Base-by-base conservation (phyloP, 2,888 invertebrate genomes). In the Sthenelais limicola region DNA sequence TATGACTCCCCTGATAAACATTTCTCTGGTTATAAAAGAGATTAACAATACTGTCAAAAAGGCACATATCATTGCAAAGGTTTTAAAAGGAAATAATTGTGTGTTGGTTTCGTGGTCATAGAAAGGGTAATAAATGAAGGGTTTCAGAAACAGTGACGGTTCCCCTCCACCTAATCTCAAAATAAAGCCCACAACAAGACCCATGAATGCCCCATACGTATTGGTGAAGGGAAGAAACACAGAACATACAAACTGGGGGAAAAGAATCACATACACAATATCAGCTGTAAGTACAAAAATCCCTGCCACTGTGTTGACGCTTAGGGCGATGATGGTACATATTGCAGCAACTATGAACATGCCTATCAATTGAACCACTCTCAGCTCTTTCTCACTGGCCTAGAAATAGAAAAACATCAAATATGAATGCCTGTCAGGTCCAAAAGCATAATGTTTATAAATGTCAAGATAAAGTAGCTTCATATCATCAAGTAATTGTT, bases 81-180 rank as follows among this genome's bases (percentile, higher is more conserved):
- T 97, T 80, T 97, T 90, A 90, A 97, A 98, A 28, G 98, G 98
- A 89, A 98, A 98, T 84, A 94, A 90, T 89, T 98, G 98, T 15
- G 89, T 88, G 5, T 88, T 87, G 0, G 81, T 84, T 5, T 67
- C 90, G 90, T 81, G 81, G 83, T 94, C 93, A 81, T 86, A 90
- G 79, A 84, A 86, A 0, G 97, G 97, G 88, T 92, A 98, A 86
- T 94, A 92, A 78, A 98, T 93, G 62, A 95, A 88, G 0, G 97
- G 91, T 0, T 93, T 92, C 69, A 98, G 89, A 0, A 93, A 92
- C 85, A 98, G 90, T 81, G 94, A 88, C 71, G 92, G 92, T 89
- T 98, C 98, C 0, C 98, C 95, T 0, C 97, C 97, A 0, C 94
- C 92, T 66, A 97, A 88, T 2, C 97, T 91, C 74, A 88, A 79